Base-by-base conservation (phyloP, 2,113 vertebrate species). In the Amazona guildingii region DNA sequence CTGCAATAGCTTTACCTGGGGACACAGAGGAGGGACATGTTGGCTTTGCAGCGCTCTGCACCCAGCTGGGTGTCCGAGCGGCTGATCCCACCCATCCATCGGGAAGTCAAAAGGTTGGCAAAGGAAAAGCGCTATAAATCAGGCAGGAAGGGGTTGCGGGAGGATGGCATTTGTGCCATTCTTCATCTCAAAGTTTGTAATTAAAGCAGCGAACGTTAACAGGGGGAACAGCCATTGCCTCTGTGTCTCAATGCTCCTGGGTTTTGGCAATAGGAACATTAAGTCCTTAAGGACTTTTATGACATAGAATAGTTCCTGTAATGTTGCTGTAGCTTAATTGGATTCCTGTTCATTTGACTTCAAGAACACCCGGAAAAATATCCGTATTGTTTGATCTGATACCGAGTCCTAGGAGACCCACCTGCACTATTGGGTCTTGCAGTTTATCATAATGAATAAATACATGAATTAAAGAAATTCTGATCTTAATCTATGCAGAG, bases 401-500 rank as follows among this genome's bases (percentile, higher is more conserved):
- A 81, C 25, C 46, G 37, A 76, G 33, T 31, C 54, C 41, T 49
- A 43, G 68, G 63, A 67, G 81, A 83, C 35, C 74, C 69, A 86
- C 70, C 37, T 77, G 51, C 20, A 10, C 43, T 69, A 27, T 61
- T 76, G 37, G 44, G 49, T 57, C 69, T 84, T 49, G 28, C 11
- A 16, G 19, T 67, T 94, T 91, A 79, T 83, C 74, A 46, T 33
- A 69, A 94, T 14, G 77, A 95, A 95, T 51, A 91, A 92, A 92
- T 54, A 75, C 44, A 89, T 35, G 41, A 89, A 94, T 94, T 83
- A 91, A 83, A 86, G 48, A 83, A 72, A 86, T 94, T 92, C 86
- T 94, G 92, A 96, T 97, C 92, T 63, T 92, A 94, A 95, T 94
- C 89, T 89, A 35, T 48, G 48, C 24, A 55, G 61, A 82, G 39